Conservation (phyloP, 2,888 invertebrate species). For the Troglohyphantes excavatus region DNA sequence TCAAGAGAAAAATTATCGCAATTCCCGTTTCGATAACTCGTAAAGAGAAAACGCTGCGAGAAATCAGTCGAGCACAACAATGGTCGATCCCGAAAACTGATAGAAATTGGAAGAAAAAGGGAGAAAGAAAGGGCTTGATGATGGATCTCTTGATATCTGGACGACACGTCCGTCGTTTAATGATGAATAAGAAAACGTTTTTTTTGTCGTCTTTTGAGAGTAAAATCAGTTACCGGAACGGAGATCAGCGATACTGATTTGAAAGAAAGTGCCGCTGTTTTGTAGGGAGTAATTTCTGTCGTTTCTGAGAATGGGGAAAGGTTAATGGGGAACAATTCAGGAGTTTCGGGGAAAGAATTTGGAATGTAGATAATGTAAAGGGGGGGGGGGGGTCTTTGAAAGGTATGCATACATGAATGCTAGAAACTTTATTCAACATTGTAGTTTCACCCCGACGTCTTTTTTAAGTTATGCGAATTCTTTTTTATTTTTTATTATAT, state of each 20-base stretch:
- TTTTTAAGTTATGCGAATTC: too few species aligned
- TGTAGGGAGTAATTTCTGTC: background rate
- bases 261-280: background rate
- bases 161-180: background rate
- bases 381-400: too few species aligned
- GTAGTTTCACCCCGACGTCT: too few species aligned
- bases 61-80: slow-evolving; percentile 52
- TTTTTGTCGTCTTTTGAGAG: background rate
- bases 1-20: slow-evolving; percentile 31
- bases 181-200: slow-evolving; percentile 21
- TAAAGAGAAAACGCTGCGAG: background rate
- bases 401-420: too few species aligned
- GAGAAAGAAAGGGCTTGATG: background rate
- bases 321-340: background rate
- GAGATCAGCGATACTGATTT: background rate
- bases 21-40: slow-evolving; percentile 45
- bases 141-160: slow-evolving; percentile 53
- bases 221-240: background rate
- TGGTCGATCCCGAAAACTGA: background rate
- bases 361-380: too few species aligned
- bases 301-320: background rate
- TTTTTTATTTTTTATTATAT: too few species aligned
- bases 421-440: too few species aligned
- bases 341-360: background rate
- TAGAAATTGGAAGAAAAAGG: background rate